phyloP scores from a whole-genome alignment of 2,888 invertebrate genomes.

The Macrosiphum euphorbiae region DNA sequence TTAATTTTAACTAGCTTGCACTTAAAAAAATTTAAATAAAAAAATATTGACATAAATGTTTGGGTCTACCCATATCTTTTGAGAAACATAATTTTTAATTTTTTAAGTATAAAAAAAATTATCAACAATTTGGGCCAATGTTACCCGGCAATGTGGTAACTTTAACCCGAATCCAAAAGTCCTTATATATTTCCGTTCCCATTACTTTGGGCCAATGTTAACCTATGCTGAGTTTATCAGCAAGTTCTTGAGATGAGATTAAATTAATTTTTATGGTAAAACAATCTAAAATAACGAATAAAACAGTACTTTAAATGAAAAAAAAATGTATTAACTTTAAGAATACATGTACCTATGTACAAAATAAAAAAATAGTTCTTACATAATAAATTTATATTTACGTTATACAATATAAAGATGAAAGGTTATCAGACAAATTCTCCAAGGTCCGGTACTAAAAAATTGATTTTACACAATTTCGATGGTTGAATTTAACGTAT shows the following conservation, averaged over 20 bases:
- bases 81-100: background rate
- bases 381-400: too few species aligned
- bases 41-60: conserved; percentile 7
- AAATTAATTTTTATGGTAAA: conserved; percentile 10
- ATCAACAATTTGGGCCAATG: conserved; percentile 4
- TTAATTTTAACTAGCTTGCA: background rate
- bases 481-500: too few species aligned
- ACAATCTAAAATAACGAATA: background rate
- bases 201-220: conserved; percentile 19
- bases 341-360: too few species aligned
- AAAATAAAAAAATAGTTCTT: too few species aligned
- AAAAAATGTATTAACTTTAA: background rate
- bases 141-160: conserved; percentile 6
- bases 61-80: background rate
- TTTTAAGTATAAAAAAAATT: background rate
- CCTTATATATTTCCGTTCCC: background rate
- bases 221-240: background rate
- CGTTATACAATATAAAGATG: too few species aligned
- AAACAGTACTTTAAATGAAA: background rate
- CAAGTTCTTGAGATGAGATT: background rate
- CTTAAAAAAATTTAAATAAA: background rate
- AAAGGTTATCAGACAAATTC: too few species aligned
- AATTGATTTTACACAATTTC: too few species aligned
- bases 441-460: too few species aligned
- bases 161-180: conserved; percentile 10